phyloP scores from a whole-genome alignment of 1,140 invertebrate genomes.

The Papilio xuthus region DNA sequence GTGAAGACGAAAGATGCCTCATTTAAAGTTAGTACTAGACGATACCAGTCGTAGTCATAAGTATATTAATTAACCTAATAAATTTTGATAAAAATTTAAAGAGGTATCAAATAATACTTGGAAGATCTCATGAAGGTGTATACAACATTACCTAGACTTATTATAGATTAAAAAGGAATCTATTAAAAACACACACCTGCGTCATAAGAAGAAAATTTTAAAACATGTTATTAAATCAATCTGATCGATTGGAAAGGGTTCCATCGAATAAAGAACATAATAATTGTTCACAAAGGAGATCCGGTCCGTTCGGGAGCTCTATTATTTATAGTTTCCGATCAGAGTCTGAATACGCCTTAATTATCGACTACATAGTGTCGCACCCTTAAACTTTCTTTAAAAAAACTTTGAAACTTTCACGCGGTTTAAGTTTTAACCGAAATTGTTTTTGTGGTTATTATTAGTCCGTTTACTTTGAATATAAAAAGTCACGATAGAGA shows the following conservation, averaged over 20 bases:
- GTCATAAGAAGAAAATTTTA: slow-evolving; percentile 61
- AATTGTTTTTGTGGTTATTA: slow-evolving; percentile 45
- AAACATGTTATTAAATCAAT: slow-evolving; percentile 76
- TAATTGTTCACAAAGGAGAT: slow-evolving; percentile 76
- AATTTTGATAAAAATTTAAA: no score
- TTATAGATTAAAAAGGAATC: slow-evolving; percentile 16
- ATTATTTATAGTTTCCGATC: slow-evolving; percentile 81
- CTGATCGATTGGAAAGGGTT: slow-evolving; percentile 75
- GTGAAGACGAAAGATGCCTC: neutral
- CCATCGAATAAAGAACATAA: slow-evolving; percentile 66
- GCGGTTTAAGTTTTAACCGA: slow-evolving; percentile 51
- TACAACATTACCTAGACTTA: slow-evolving; percentile 11
- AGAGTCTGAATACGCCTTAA: slow-evolving; percentile 78
- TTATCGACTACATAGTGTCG: slow-evolving; percentile 72
- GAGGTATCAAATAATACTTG: neutral
- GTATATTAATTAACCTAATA: no score
- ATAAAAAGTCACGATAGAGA: slow-evolving; percentile 8
- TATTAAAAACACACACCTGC: slow-evolving; percentile 61
- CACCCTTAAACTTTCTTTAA: slow-evolving; percentile 66
- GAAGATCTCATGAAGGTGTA: neutral
- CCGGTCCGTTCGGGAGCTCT: slow-evolving; percentile 74
- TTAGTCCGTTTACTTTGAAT: slow-evolving; percentile 41
- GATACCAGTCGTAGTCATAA: no score
- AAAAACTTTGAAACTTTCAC: slow-evolving; percentile 65
- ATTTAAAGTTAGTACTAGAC: neutral